These are phyloP conservation scores for Automeris io DNA, from an alignment of 2,888 invertebrate genomes.

Conservation along the genomic window DNA sequence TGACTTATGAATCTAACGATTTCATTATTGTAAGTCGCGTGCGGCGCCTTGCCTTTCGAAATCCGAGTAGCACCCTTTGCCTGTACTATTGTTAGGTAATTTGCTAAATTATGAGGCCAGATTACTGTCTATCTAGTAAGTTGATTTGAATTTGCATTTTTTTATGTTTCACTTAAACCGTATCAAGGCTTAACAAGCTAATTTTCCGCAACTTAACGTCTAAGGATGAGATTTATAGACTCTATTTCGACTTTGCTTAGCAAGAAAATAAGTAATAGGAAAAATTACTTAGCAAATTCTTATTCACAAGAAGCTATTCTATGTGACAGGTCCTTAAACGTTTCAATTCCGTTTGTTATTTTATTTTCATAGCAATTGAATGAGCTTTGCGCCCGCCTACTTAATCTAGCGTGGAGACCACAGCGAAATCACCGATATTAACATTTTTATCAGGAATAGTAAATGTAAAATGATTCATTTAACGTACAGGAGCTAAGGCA, in stretches of 20 bases:
- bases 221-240: too few relatives aligned
- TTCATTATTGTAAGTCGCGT: slow-evolving; percentile 35
- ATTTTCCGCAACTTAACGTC: too few relatives aligned
- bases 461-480: too few relatives aligned
- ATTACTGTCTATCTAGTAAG: neutral
- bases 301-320: neutral
- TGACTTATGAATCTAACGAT: slow-evolving; percentile 40
- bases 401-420: neutral
- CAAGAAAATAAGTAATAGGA: too few relatives aligned
- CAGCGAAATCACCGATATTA: too few relatives aligned
- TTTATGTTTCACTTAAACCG: too few relatives aligned
- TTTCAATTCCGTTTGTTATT: neutral
- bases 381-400: neutral
- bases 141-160: too few relatives aligned
- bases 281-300: too few relatives aligned
- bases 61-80: slow-evolving; percentile 17
- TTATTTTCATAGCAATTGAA: neutral
- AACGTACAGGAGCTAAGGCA: too few relatives aligned
- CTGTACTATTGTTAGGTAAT: neutral
- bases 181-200: too few relatives aligned
- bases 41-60: slow-evolving; percentile 29
- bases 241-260: too few relatives aligned
- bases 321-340: neutral
- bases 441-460: too few relatives aligned
- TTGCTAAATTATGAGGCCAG: neutral